These are phyloP conservation scores for Ruditapes philippinarum DNA, from an alignment of 1,140 invertebrate genomes.

Conservation along the genomic window DNA sequence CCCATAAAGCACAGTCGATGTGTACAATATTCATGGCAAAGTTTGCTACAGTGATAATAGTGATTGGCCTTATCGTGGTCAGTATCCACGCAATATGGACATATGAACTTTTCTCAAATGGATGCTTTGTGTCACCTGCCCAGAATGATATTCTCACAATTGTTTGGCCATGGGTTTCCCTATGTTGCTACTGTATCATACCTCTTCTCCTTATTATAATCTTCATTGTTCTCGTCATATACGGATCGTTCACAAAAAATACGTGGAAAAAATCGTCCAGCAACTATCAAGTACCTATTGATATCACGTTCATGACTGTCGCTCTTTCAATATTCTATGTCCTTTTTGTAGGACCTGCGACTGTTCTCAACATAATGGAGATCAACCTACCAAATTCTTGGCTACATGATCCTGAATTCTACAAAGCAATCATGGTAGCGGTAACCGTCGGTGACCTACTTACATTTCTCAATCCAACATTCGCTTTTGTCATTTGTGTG, in stretches of 20 bases:
- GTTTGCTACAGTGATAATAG: constrained; percentile 76
- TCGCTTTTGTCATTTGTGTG: constrained; percentile 62
- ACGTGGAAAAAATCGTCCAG: constrained; percentile 68
- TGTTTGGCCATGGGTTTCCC: constrained; percentile 84
- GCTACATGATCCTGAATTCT: constrained; percentile 67
- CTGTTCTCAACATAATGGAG: constrained; percentile 79
- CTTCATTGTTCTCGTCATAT: constrained; percentile 76
- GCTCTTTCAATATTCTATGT: constrained; percentile 78
- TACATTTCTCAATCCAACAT: constrained; percentile 50
- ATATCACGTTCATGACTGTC: constrained; percentile 75
- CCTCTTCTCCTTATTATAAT: constrained; percentile 79
- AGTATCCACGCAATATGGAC: constrained; percentile 85
- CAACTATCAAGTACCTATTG: constrained; percentile 65
- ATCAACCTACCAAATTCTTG: constrained; percentile 76
- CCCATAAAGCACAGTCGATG: constrained; percentile 71
- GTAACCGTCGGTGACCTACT: constrained; percentile 29
- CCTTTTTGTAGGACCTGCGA: constrained; percentile 80
- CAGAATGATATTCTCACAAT: constrained; percentile 78
- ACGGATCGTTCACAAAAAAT: constrained; percentile 77
- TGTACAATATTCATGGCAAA: constrained; percentile 83
- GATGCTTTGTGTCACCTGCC: constrained; percentile 76
- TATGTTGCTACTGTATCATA: constrained; percentile 81
- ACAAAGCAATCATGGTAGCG: constrained; percentile 17
- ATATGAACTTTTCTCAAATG: constrained; percentile 77
- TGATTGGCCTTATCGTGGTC: constrained; percentile 81